phyloP scores from a whole-genome alignment of 2,113 vertebrate genomes.

The Proteles cristata region DNA sequence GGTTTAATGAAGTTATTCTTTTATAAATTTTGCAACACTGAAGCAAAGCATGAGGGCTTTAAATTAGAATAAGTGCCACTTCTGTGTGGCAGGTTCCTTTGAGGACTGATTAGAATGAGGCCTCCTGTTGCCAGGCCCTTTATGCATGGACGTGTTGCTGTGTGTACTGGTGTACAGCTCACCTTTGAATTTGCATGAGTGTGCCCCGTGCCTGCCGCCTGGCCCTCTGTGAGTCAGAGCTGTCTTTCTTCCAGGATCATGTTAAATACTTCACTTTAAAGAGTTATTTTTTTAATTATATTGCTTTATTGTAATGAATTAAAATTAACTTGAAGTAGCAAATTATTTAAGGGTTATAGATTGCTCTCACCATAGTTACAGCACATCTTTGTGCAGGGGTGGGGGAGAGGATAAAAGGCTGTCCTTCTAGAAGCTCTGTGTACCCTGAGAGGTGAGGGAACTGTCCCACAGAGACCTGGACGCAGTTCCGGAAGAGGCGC shows the following conservation, averaged over 20 bases:
- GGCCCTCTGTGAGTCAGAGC: slow-evolving; percentile 53
- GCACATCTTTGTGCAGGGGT: slow-evolving; percentile 79
- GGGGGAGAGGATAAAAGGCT: slow-evolving; percentile 65
- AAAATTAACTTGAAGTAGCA: slow-evolving; percentile 85
- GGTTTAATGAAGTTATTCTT: slow-evolving; percentile 88
- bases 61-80: slow-evolving; percentile 91
- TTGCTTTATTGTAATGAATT: slow-evolving; percentile 84
- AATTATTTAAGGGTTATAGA: slow-evolving; percentile 84
- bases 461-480: slow-evolving; percentile 5
- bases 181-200: slow-evolving; percentile 83
- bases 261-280: slow-evolving; percentile 85
- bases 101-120: slow-evolving; percentile 89
- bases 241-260: slow-evolving; percentile 77
- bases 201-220: slow-evolving; percentile 74
- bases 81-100: slow-evolving; percentile 88
- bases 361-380: slow-evolving; percentile 85
- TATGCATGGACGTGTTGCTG: slow-evolving; percentile 75
- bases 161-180: slow-evolving; percentile 84
- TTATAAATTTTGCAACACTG: slow-evolving; percentile 88
- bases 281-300: slow-evolving; percentile 85
- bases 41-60: slow-evolving; percentile 88
- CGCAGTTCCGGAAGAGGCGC: background rate
- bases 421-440: slow-evolving; percentile 54
- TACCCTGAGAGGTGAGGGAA: background rate
- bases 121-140: slow-evolving; percentile 85